phyloP scores from a whole-genome alignment of 2,797 vertebrate genomes.

The Myioborus melanocephalus region DNA sequence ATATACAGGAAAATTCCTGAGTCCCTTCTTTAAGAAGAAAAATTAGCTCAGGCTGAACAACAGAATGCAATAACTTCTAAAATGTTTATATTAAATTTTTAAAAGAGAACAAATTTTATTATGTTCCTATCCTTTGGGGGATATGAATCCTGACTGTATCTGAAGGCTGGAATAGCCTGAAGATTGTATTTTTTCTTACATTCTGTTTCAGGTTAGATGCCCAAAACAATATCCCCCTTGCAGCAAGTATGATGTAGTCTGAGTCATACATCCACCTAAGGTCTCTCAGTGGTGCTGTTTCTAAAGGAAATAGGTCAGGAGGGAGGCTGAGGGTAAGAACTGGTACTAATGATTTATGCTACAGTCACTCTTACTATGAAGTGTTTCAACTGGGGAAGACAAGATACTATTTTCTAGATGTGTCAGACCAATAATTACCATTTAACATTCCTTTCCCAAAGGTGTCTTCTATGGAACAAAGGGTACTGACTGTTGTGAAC shows the following conservation, averaged over 20 bases:
- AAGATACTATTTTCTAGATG: background rate
- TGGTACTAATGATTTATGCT: background rate
- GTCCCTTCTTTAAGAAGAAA: background rate
- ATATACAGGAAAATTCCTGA: background rate
- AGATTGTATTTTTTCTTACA: background rate
- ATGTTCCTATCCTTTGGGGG: background rate
- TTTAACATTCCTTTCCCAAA: constrained; percentile 4
- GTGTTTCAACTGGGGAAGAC: background rate
- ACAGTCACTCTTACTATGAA: background rate
- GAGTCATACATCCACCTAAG: background rate
- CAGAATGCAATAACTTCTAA: background rate
- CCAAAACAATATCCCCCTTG: background rate
- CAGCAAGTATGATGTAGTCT: background rate
- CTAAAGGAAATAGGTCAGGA: background rate
- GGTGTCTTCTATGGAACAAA: background rate
- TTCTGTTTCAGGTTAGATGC: background rate
- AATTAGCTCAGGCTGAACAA: background rate
- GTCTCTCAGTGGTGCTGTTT: background rate
- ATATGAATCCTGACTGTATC: background rate
- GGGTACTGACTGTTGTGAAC: background rate
- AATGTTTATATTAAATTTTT: background rate
- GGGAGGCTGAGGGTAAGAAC: background rate
- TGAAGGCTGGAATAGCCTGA: background rate
- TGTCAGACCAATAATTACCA: background rate
- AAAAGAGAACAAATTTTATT: background rate